Evolutionary conservation across 2,888 invertebrate species (phyloP).

Genomic region (Maniola hyperantus): DNA sequence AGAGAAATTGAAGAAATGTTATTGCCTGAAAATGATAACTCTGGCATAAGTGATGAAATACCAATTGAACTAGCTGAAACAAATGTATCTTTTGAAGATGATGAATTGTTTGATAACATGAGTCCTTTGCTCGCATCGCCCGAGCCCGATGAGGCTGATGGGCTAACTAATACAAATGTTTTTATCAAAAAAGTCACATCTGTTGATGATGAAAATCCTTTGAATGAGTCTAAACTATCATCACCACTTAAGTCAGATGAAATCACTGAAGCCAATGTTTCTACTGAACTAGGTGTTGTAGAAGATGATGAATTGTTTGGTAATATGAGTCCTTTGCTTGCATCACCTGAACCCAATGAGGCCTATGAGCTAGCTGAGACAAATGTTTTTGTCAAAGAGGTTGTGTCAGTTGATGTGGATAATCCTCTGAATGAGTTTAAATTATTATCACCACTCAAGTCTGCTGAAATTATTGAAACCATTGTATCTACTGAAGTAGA

Average conservation of each 20-base stretch:
- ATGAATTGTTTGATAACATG: constrained; percentile 55
- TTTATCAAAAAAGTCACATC: neutral
- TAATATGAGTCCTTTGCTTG: neutral
- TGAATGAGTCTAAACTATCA: too few relatives aligned
- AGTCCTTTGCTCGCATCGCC: constrained; percentile 33
- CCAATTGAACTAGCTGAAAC: constrained; percentile 62
- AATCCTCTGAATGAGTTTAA: constrained; percentile 52
- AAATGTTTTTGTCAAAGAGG: neutral
- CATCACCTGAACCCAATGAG: too few relatives aligned
- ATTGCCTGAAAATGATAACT: constrained; percentile 72
- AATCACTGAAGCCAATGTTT: constrained; percentile 49
- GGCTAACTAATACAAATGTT: constrained; percentile 28
- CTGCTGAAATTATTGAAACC: constrained; percentile 42
- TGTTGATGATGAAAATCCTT: too few relatives aligned
- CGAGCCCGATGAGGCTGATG: constrained; percentile 27
- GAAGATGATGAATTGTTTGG: constrained; percentile 64
- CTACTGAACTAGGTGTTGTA: constrained; percentile 16
- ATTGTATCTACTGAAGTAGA: constrained; percentile 43
- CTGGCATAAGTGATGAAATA: constrained; percentile 62
- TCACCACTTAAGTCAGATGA: constrained; percentile 17
- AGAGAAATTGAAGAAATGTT: constrained; percentile 78
- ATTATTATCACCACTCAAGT: constrained; percentile 33
- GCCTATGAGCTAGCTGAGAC: neutral
- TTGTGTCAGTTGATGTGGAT: neutral
- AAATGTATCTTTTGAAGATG: constrained; percentile 54